A percentile compares a stretch with the other conserved stretches of the same genome.
Conservation (phyloP, 2,888 invertebrate species). For the Microctonus hyperodae region DNA sequence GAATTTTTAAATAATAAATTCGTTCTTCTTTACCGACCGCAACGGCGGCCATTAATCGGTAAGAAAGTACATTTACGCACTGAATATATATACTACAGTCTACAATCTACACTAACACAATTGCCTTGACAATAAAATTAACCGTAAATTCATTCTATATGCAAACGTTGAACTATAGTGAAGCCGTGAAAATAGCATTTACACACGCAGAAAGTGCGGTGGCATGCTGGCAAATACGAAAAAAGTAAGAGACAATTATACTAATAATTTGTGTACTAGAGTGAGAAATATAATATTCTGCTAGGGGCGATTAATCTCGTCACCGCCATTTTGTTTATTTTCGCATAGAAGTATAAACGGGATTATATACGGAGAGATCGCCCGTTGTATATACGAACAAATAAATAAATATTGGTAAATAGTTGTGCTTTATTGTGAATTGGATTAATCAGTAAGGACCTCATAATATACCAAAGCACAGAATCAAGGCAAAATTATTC, state of each 20-base stretch:
- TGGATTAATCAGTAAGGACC: neutral
- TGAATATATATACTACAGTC: neutral
- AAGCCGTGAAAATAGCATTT: constrained; percentile 12
- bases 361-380: neutral
- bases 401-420: neutral
- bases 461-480: neutral
- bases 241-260: constrained; percentile 11
- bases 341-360: constrained; percentile 65
- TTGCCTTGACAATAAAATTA: too few species aligned
- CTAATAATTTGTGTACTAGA: neutral
- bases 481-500: neutral
- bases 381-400: constrained; percentile 6
- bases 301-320: constrained; percentile 18
- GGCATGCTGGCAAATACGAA: neutral
- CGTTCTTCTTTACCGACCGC: neutral
- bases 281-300: neutral
- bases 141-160: too few species aligned
- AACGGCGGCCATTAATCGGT: neutral
- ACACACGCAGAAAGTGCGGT: neutral
- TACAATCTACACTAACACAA: neutral
- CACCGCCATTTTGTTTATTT: constrained; percentile 84
- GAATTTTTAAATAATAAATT: neutral
- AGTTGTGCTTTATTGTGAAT: constrained; percentile 7
- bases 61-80: neutral
- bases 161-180: too few species aligned